These are phyloP conservation scores for Troides oblongomaculatus DNA, from an alignment of 2,888 invertebrate species.

Conservation along the genomic window DNA sequence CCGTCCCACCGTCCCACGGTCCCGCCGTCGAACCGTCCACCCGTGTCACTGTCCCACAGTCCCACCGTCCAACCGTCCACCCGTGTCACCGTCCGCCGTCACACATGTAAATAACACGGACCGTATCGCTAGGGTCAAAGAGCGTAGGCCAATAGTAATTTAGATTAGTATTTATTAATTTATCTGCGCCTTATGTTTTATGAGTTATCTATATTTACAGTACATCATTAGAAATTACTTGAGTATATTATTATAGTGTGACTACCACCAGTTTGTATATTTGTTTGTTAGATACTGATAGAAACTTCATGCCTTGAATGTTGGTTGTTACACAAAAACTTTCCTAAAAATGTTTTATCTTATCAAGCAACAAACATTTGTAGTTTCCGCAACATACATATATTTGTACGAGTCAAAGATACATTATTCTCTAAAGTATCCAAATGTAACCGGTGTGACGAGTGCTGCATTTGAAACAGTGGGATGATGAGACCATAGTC, in stretches of 20 bases:
- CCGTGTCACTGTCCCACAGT: constrained; percentile 31
- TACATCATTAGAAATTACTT: too few species aligned
- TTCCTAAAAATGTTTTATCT: background rate
- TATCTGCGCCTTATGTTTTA: background rate
- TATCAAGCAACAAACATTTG: background rate
- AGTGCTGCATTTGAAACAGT: too few species aligned
- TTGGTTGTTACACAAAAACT: background rate
- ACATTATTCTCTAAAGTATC: too few species aligned
- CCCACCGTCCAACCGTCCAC: constrained; percentile 30
- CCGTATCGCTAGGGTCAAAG: constrained; percentile 24
- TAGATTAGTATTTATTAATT: constrained; percentile 3
- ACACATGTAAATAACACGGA: constrained; percentile 11
- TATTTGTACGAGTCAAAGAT: background rate
- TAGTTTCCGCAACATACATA: background rate
- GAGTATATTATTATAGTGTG: too few species aligned
- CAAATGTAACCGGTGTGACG: too few species aligned
- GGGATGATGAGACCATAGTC: too few species aligned
- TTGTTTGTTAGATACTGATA: too few species aligned
- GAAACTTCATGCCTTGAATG: too few species aligned
- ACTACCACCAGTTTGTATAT: too few species aligned
- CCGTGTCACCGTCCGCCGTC: constrained; percentile 31
- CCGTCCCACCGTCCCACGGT: constrained; percentile 34
- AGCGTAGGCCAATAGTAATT: constrained; percentile 14
- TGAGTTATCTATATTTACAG: too few species aligned
- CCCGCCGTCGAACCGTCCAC: constrained; percentile 19